A percentile compares a stretch with the other conserved stretches of the same genome.
phyloP scores from a whole-genome alignment of 2,888 invertebrate genomes.

The Andrena fulva region DNA sequence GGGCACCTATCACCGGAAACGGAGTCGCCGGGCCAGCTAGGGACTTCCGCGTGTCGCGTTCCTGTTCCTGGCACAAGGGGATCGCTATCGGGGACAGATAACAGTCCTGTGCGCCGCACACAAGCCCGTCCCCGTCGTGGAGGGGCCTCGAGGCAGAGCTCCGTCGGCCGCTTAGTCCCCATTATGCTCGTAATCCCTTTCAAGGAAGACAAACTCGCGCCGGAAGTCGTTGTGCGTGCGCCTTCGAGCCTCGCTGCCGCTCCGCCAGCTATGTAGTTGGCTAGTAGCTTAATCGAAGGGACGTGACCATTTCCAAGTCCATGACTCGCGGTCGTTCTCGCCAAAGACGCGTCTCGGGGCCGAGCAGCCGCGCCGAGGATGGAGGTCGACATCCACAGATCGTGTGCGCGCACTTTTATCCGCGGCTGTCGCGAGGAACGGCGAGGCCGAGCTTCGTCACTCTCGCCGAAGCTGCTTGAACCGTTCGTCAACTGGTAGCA shows the following conservation, averaged over 20 bases:
- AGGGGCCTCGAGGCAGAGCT: background rate
- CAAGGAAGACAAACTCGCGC: conserved; percentile 37
- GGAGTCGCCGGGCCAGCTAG: conserved; percentile 19
- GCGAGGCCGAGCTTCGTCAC: conserved; percentile 3
- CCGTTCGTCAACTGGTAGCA: background rate
- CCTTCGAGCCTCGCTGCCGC: background rate
- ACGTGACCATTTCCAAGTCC: conserved; percentile 55
- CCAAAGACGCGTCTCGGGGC: conserved; percentile 40
- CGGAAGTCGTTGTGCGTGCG: conserved; percentile 43
- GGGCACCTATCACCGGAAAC: conserved; percentile 60
- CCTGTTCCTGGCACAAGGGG: conserved; percentile 42
- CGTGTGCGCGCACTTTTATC: conserved; percentile 20
- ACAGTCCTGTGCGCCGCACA: conserved; percentile 52
- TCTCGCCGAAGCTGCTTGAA: conserved; percentile 10
- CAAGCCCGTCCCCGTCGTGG: background rate
- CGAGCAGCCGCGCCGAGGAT: conserved; percentile 6
- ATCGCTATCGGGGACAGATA: conserved; percentile 66
- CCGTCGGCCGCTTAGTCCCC: conserved; percentile 5
- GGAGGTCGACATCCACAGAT: conserved; percentile 4
- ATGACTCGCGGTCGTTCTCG: conserved; percentile 31
- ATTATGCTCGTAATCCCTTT: conserved; percentile 42
- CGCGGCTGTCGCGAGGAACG: background rate
- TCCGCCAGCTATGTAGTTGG: too few species aligned
- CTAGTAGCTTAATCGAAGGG: conserved; percentile 44
- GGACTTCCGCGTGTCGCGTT: conserved; percentile 53